phyloP scores from a whole-genome alignment of 2,888 invertebrate species.

The Melieria picta region DNA sequence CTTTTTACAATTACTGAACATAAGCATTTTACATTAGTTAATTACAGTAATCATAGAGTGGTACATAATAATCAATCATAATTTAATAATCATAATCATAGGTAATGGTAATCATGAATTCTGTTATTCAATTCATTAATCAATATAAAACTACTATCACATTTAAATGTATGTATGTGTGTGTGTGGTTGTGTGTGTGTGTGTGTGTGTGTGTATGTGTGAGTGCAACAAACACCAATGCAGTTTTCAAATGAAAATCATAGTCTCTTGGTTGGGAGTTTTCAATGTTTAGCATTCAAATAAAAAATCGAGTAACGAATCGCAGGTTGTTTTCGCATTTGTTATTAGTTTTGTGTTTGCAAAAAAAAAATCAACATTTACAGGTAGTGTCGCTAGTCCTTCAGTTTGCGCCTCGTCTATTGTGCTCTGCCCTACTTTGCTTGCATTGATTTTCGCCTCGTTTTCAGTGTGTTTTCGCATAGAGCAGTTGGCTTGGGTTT shows the following conservation, averaged over 20 bases:
- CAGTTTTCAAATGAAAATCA: background rate
- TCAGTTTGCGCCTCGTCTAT: no score
- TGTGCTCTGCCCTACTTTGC: no score
- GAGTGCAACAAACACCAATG: background rate
- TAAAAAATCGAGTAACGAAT: background rate
- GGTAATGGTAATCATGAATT: background rate
- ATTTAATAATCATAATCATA: background rate
- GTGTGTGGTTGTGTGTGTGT: slow-evolving; percentile 10
- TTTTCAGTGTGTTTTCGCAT: no score
- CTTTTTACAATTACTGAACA: no score
- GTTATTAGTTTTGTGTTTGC: no score
- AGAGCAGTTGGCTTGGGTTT: no score
- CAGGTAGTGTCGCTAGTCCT: slow-evolving; percentile 2
- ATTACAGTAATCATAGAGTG: no score
- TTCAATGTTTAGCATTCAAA: background rate
- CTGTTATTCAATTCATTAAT: slow-evolving; percentile 3
- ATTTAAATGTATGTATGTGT: slow-evolving; percentile 37
- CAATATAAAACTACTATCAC: slow-evolving; percentile 38
- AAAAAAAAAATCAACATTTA: slow-evolving; percentile 25
- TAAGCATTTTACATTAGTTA: no score
- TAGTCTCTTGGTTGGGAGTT: no score
- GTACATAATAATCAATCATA: background rate
- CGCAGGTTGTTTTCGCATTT: no score
- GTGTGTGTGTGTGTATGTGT: background rate
- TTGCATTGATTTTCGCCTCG: no score